Conservation (phyloP, 2,113 vertebrate species). For the Corydoras sp. region DNA sequence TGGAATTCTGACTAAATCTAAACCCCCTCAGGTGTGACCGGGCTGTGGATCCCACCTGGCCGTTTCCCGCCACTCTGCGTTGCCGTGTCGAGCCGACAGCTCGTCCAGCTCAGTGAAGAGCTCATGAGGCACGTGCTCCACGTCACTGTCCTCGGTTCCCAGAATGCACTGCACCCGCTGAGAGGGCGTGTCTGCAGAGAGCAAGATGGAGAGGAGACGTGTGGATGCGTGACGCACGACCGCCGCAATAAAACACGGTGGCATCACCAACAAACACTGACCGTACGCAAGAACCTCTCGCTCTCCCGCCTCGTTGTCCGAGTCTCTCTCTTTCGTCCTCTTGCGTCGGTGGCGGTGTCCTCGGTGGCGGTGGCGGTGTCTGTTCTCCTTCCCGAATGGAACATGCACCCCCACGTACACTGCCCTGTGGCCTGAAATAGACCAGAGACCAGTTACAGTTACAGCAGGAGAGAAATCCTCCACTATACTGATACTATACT, state of each 20-base stretch:
- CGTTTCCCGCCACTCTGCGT: constrained; percentile 90
- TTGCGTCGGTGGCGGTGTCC: constrained; percentile 82
- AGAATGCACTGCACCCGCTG: constrained; percentile 94
- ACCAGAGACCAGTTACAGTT: not conserved
- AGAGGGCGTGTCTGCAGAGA: constrained; percentile 82
- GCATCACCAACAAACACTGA: constrained; percentile 41
- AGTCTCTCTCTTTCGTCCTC: constrained; percentile 72
- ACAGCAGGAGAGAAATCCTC: too few relatives aligned
- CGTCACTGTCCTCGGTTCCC: constrained; percentile 89
- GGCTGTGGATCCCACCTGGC: constrained; percentile 65
- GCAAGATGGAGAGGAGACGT: not conserved
- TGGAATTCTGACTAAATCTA: too few relatives aligned
- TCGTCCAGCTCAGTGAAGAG: constrained; percentile 98
- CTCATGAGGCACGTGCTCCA: constrained; percentile 89
- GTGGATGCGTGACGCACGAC: not conserved
- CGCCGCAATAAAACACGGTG: too few relatives aligned
- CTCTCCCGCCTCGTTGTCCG: constrained; percentile 76
- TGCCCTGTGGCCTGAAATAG: constrained; percentile 80
- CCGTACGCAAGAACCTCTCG: constrained; percentile 82
- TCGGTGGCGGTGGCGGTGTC: constrained; percentile 79
- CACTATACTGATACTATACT: too few relatives aligned
- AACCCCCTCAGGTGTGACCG: too few relatives aligned
- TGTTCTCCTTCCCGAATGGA: constrained; percentile 78
- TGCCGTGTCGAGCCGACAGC: constrained; percentile 73
- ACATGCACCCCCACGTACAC: constrained; percentile 93